Base-by-base conservation (phyloP, 2,888 invertebrate species). In the Calephelis perditalis region DNA sequence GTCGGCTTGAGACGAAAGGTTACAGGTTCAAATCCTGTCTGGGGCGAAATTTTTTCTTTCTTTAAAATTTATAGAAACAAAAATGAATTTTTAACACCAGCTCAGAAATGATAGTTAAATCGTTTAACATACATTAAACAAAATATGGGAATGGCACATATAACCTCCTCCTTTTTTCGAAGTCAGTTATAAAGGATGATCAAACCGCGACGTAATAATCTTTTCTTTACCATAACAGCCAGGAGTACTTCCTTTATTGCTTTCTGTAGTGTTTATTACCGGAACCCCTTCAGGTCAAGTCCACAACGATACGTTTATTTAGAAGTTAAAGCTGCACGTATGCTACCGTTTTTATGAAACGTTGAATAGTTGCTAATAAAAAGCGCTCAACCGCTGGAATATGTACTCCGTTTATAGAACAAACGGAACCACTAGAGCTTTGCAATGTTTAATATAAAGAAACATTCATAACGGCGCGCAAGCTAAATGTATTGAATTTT, bases 361-460 rank as follows among this genome's bases (percentile, higher is more conserved):
- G 35, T 49, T 49, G 15, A 15, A 52, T 49, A 49, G 49, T 35
- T 49, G 49, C 26, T 10, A 49, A 49, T 49, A 49, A 49, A 49
- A 49, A 49, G 9, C 49, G 15, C 49, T 49, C 26, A 49, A 49
- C 26, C 49, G 8, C 49, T 49, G 49, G 49, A 49, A 35, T 49
- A 49, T 49, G 49, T 35, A 49, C 26, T 49, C 35, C 26, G 49
- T 49, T 35, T 49, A 49, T 35, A 5, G 15, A 49, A 49, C 49
- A 49, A 49, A 49, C 49, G 10, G 10, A 26, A 49, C 49, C 49
- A 26, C 26, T 26, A 26, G 15, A 26, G 26, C 49, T 49, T 5
- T 49, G 49, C 49, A 6, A 49, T 49, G 26, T 49, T 26, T 26
- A 49, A 49, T 49, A 15, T 49, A 26, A 49, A 49, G 49, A 49